A percentile compares a stretch with the other conserved stretches of the same genome.
These are phyloP conservation scores for Pelvicachromis taeniatus DNA, from an alignment of 2,113 vertebrate genomes.

Conservation along the genomic window DNA sequence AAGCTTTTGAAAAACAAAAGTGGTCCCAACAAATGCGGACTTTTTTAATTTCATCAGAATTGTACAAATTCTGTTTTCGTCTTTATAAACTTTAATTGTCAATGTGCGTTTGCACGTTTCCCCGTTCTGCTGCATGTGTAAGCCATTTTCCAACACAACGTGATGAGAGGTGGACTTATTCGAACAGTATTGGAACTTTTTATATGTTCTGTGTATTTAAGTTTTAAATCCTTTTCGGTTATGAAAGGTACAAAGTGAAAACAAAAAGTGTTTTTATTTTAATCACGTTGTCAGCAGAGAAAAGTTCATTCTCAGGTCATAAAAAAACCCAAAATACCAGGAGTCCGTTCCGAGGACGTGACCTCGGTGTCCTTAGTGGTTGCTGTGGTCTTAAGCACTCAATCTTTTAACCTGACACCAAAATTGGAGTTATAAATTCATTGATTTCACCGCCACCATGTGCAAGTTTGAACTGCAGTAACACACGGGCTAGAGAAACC, in stretches of 20 bases:
- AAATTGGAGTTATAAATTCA: background rate
- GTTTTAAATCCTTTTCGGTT: background rate
- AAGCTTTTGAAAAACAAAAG: background rate
- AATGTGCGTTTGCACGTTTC: background rate
- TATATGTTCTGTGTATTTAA: background rate
- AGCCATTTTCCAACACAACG: background rate
- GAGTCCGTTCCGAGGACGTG: background rate
- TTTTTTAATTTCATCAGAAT: background rate
- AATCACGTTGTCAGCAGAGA: background rate
- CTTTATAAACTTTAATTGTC: accelerated
- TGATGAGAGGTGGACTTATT: background rate
- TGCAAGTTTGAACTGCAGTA: background rate
- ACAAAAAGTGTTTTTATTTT: background rate
- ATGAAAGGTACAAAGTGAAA: accelerated
- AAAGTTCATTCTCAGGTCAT: background rate
- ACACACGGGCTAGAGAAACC: background rate
- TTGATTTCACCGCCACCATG: background rate
- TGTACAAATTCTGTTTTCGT: background rate
- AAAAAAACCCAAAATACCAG: background rate
- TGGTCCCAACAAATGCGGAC: background rate
- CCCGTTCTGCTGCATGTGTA: background rate
- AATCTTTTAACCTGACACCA: background rate
- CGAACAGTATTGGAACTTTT: accelerated
- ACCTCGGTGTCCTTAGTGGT: background rate
- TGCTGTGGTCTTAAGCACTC: background rate